Conservation (phyloP, 2,797 vertebrate species). For the Podargus strigoides region DNA sequence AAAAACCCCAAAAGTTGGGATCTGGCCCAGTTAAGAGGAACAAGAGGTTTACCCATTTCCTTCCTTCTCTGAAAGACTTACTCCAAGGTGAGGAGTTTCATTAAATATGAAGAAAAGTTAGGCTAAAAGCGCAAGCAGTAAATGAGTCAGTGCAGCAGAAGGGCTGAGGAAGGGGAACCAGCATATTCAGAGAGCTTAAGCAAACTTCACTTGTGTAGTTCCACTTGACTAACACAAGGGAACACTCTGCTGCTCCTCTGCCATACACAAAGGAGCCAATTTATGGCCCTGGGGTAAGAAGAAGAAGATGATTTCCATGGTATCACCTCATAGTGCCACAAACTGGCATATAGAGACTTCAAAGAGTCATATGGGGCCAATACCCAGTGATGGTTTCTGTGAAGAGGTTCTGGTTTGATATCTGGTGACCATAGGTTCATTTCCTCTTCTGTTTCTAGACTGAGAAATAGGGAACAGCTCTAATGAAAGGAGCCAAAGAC, state of each 20-base stretch:
- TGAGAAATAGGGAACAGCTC: not conserved
- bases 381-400: not conserved
- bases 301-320: not conserved
- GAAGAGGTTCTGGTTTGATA: not conserved
- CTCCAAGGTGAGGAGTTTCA: not conserved
- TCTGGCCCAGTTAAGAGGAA: not conserved
- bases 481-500: not conserved
- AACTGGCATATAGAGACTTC: not conserved
- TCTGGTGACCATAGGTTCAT: not conserved
- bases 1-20: not conserved
- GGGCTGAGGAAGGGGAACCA: not conserved
- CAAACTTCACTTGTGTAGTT: not conserved
- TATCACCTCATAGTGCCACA: not conserved
- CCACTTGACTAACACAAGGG: not conserved
- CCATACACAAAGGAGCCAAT: fast-evolving
- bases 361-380: not conserved
- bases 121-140: not conserved
- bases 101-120: not conserved
- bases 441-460: not conserved
- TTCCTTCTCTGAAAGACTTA: not conserved
- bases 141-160: not conserved
- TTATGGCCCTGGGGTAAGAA: not conserved
- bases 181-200: not conserved
- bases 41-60: not conserved
- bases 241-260: not conserved